These are phyloP conservation scores for Steinernema carpocapsae DNA, from an alignment of 2,888 invertebrate genomes.

Conservation along the genomic window DNA sequence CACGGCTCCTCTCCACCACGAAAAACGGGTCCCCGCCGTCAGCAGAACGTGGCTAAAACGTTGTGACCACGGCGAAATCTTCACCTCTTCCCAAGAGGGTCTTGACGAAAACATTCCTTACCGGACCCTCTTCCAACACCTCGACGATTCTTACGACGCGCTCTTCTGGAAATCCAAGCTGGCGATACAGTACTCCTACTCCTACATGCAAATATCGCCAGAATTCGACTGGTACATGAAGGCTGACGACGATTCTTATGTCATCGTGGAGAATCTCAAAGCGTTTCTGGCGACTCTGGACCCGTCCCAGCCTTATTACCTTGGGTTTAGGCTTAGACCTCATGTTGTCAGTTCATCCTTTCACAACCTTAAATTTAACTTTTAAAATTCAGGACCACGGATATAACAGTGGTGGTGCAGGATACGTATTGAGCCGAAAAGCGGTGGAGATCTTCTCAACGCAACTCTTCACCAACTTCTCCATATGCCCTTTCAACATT, in stretches of 20 bases:
- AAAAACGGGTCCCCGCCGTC: constrained; percentile 47
- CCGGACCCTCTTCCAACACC: constrained; percentile 50
- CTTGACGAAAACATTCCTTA: constrained; percentile 50
- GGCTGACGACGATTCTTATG: constrained; percentile 49
- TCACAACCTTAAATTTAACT: background rate
- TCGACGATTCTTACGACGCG: constrained; percentile 48
- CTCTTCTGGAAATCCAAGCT: constrained; percentile 57
- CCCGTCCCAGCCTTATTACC: constrained; percentile 51
- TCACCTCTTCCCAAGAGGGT: constrained; percentile 47
- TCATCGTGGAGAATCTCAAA: constrained; percentile 41
- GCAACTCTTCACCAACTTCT: constrained; percentile 48
- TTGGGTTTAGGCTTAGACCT: constrained; percentile 55
- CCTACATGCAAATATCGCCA: constrained; percentile 47
- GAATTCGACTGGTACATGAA: constrained; percentile 50
- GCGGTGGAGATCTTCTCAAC: constrained; percentile 51
- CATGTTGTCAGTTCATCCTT: constrained; percentile 37
- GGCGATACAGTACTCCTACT: constrained; percentile 54
- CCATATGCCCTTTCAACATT: constrained; percentile 52
- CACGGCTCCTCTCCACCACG: constrained; percentile 22
- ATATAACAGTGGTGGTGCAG: constrained; percentile 57
- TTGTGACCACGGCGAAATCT: constrained; percentile 58
- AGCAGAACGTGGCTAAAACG: constrained; percentile 57
- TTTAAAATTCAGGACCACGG: constrained; percentile 43
- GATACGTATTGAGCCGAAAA: constrained; percentile 54
- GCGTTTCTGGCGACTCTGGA: constrained; percentile 48